Base-by-base conservation (phyloP, 2,888 invertebrate genomes). In the Cheilosia vulpina region DNA sequence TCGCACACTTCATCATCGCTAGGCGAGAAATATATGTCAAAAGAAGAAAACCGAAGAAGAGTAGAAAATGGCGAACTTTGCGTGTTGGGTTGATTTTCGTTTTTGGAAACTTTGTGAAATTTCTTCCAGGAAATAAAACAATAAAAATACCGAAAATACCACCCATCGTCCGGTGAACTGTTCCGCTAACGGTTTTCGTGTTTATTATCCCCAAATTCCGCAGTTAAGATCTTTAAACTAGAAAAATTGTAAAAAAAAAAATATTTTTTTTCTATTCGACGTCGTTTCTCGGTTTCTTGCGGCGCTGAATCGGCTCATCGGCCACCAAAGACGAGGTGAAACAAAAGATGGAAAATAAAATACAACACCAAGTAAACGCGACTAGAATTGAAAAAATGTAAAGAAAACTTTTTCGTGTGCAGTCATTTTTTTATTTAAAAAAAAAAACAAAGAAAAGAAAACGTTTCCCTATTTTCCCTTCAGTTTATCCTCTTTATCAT, bases 21-120 rank as follows among this genome's bases (percentile, higher is more conserved):
- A 76, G 81, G 76, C 81, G 80, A 85, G 72, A 81, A 85, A 85
- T 85, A 85, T 85, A 85, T 85, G 85, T 85, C 85, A 79, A 82
- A 87, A 87, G 82, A 87, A 79, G 87, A 87, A 87, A 88, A 84
- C 87, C 84, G 82, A 75, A 87, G 87, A 88, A 88, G 89, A 88
- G 88, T 89, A 89, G 88, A 89, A 89, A 89, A 89, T 89, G 89
- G 89, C 89, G 89, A 89, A 89, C 88, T 88, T 88, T 88, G 85
- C 85, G 85, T 88, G 88, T 88, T 87, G 87, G 88, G 84, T 88
- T 89, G 89, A 88, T 89, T 89, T 89, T 89, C 88, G 87, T 89
- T 89, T 83, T 83, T 82, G 83, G 82, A 79, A 87, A 87, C 81
- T 83, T 87, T 87, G 69, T 79, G 72, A 85, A 85, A 85, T 85